These are phyloP conservation scores for Dusona sp. DNA, from an alignment of 2,888 invertebrate genomes.

Conservation along the genomic window DNA sequence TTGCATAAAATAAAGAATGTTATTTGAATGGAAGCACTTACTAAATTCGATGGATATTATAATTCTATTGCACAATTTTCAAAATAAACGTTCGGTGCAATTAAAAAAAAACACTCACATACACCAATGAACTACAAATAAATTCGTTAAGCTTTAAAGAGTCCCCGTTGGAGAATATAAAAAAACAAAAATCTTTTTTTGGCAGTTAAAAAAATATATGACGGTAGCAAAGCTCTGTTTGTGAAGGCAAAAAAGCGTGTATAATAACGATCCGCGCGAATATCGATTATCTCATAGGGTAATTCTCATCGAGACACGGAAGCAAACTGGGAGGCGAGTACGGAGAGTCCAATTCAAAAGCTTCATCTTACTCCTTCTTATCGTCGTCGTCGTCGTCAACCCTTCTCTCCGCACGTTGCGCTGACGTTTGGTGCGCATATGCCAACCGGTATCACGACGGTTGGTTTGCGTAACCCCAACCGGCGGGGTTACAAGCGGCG, in stretches of 20 bases:
- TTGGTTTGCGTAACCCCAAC: slow-evolving; percentile 62
- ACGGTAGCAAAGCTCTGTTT: background rate
- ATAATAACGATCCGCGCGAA: slow-evolving; percentile 2
- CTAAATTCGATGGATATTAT: slow-evolving; percentile 38
- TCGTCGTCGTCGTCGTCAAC: slow-evolving; percentile 43
- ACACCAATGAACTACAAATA: background rate
- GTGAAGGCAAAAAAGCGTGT: background rate
- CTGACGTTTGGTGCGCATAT: slow-evolving; percentile 70
- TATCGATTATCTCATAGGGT: slow-evolving; percentile 47
- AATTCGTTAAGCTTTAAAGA: slow-evolving; percentile 5
- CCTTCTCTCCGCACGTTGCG: slow-evolving; percentile 62
- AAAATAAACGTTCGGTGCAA: background rate
- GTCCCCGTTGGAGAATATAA: background rate
- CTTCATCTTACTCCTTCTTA: slow-evolving; percentile 53
- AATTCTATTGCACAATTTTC: background rate
- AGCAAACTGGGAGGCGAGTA: slow-evolving; percentile 63
- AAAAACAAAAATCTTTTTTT: background rate
- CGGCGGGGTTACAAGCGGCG: too few species aligned
- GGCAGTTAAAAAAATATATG: background rate
- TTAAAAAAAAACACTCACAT: slow-evolving; percentile 20
- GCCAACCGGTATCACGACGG: slow-evolving; percentile 65
- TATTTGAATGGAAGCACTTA: slow-evolving; percentile 11
- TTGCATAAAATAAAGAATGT: too few species aligned
- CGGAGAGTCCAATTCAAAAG: slow-evolving; percentile 65
- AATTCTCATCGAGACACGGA: slow-evolving; percentile 45